phyloP scores from a whole-genome alignment of 2,113 vertebrate genomes.

The Isurus oxyrinchus region DNA sequence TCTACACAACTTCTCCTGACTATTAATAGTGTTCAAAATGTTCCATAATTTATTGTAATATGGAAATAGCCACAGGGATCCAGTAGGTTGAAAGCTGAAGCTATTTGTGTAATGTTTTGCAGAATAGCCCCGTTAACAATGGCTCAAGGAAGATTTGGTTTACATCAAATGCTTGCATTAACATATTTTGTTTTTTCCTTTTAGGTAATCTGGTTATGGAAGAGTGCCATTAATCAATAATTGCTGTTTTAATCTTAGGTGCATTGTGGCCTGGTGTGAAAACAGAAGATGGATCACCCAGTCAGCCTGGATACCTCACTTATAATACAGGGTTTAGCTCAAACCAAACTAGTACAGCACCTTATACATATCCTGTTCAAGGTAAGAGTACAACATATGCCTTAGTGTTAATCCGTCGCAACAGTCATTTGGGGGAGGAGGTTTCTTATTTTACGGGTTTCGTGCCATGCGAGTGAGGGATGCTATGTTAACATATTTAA shows the following conservation, averaged over 20 bases:
- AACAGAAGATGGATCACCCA: constrained; percentile 90
- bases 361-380: constrained; percentile 96
- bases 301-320: constrained; percentile 93
- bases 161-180: constrained; percentile 44
- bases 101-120: constrained; percentile 38
- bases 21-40: neutral
- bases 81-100: constrained; percentile 38
- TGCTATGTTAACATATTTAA: too few relatives aligned
- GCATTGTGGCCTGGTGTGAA: constrained; percentile 99
- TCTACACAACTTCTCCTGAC: neutral
- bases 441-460: too few relatives aligned
- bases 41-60: neutral
- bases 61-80: neutral
- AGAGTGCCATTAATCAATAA: neutral
- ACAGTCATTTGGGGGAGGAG: too few relatives aligned
- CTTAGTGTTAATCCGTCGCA: neutral
- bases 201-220: constrained; percentile 37
- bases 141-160: constrained; percentile 49
- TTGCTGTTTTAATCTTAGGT: constrained; percentile 60
- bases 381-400: constrained; percentile 54
- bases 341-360: constrained; percentile 83
- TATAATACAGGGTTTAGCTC: constrained; percentile 92
- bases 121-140: constrained; percentile 45
- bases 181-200: neutral
- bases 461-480: too few relatives aligned